These are phyloP conservation scores for Neelides folsomi DNA, from an alignment of 2,888 invertebrate genomes.

Conservation along the genomic window DNA sequence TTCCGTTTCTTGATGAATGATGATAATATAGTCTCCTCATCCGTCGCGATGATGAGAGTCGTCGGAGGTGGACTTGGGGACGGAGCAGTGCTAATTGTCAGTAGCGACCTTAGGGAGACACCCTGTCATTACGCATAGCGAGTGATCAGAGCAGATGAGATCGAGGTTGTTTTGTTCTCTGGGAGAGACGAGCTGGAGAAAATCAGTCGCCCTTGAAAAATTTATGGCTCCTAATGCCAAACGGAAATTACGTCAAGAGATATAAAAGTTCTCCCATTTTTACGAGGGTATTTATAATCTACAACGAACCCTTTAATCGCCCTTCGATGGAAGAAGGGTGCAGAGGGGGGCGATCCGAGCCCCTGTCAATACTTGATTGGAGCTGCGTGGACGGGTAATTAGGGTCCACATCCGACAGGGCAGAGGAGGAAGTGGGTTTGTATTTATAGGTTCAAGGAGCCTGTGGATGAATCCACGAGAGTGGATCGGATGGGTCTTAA, in stretches of 20 bases:
- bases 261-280: conserved; percentile 25
- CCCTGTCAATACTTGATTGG: conserved; percentile 4
- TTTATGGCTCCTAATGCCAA: conserved; percentile 34
- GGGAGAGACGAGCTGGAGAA: conserved; percentile 26
- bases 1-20: conserved; percentile 26
- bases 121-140: conserved; percentile 1
- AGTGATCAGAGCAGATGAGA: conserved; percentile 2
- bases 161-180: conserved; percentile 1
- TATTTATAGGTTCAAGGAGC: conserved; percentile 15
- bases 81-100: not conserved
- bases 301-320: conserved; percentile 29
- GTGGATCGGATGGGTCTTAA: no score
- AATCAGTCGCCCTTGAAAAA: conserved; percentile 34
- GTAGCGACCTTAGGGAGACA: not conserved
- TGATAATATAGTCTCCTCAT: conserved; percentile 6
- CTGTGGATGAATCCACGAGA: no score
- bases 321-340: conserved; percentile 8
- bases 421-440: conserved; percentile 5
- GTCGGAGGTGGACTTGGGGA: not conserved
- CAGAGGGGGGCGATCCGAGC: conserved; percentile 7
- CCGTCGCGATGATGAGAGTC: no score
- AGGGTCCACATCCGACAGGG: conserved; percentile 6
- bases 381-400: conserved; percentile 11
- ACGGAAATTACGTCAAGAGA: conserved; percentile 34
- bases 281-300: conserved; percentile 25